Evolutionary conservation across 2,113 vertebrate species (phyloP).

Genomic region (Phrynosoma platyrhinos): DNA sequence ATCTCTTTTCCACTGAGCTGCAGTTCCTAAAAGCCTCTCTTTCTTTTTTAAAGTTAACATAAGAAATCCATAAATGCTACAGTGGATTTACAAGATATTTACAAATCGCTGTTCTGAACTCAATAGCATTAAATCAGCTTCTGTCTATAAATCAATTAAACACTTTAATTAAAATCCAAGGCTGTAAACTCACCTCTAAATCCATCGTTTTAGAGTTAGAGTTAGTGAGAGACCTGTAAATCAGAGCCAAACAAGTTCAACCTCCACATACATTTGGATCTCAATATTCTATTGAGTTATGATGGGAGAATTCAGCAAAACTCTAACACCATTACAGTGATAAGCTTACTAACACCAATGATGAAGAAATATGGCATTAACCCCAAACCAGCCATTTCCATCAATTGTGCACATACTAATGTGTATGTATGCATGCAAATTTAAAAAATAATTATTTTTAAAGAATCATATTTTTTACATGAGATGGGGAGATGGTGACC

Average conservation of each 20-base stretch:
- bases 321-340: not conserved
- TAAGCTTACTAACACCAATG: conserved; percentile 42
- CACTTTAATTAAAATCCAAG: conserved; percentile 9
- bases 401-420: too few relatives aligned
- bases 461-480: too few relatives aligned
- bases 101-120: conserved; percentile 21
- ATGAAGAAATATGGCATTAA: conserved; percentile 27
- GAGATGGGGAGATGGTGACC: too few relatives aligned
- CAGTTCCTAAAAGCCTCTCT: not conserved
- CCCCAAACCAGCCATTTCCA: not conserved
- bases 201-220: not conserved
- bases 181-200: conserved; percentile 34
- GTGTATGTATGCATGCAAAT: too few relatives aligned
- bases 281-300: conserved; percentile 29
- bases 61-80: conserved; percentile 8
- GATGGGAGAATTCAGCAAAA: conserved; percentile 28
- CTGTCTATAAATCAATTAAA: conserved; percentile 23
- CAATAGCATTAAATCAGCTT: not conserved
- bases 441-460: too few relatives aligned
- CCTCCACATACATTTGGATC: conserved; percentile 45
- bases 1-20: not conserved
- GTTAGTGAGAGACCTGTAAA: conserved; percentile 23
- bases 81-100: conserved; percentile 21
- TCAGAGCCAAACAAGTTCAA: conserved; percentile 20
- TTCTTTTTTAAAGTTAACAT: not conserved